Conservation (phyloP, 2,113 vertebrate species). For the Anarrhichthys ocellatus region DNA sequence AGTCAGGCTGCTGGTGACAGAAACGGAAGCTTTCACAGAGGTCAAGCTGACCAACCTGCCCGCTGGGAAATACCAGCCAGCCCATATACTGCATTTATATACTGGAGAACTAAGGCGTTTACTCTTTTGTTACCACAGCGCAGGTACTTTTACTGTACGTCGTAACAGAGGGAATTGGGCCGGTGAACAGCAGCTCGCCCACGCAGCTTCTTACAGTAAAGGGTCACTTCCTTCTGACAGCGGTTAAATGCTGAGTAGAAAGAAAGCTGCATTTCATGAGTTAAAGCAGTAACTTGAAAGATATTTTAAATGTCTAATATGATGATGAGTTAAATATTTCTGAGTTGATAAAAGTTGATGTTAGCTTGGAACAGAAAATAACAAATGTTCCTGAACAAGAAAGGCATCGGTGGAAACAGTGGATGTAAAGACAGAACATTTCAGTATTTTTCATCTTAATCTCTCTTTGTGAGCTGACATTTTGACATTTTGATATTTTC, state of each 20-base stretch:
- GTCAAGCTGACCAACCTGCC: constrained; percentile 75
- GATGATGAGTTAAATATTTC: neutral
- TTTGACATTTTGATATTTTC: no score
- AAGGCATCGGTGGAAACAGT: neutral
- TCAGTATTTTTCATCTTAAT: neutral
- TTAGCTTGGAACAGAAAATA: neutral
- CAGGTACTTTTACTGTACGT: constrained; percentile 60
- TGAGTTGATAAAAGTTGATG: neutral
- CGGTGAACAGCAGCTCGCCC: constrained; percentile 13
- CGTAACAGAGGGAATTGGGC: constrained; percentile 53
- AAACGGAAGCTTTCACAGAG: constrained; percentile 78
- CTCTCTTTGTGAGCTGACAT: neutral
- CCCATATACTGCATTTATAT: constrained; percentile 68
- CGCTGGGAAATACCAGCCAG: constrained; percentile 72
- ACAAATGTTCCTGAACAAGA: neutral
- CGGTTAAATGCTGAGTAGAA: neutral
- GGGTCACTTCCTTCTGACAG: neutral
- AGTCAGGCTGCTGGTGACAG: constrained; percentile 75
- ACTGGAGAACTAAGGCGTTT: constrained; percentile 54
- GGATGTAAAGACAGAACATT: neutral
- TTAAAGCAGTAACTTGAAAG: neutral
- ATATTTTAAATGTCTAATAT: neutral
- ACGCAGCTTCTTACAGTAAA: constrained; percentile 3
- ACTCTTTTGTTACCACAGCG: constrained; percentile 32
- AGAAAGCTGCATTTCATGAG: neutral